These are phyloP conservation scores for Bettongia penicillata DNA, from an alignment of 2,113 vertebrate genomes.

Conservation along the genomic window DNA sequence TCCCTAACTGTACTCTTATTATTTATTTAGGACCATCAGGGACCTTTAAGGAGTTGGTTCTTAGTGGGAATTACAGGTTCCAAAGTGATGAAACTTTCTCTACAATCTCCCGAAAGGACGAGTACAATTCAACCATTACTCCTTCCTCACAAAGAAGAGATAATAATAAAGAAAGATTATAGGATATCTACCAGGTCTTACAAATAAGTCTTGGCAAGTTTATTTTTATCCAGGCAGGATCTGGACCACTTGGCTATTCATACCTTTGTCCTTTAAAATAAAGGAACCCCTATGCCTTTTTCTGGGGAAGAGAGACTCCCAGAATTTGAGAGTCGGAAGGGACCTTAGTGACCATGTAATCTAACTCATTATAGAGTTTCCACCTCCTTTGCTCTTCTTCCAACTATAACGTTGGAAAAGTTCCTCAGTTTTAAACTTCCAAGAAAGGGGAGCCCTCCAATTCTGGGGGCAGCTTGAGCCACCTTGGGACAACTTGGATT, in stretches of 20 bases:
- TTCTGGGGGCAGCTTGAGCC: neutral
- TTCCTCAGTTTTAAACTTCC: slow-evolving; percentile 2
- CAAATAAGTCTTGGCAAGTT: slow-evolving; percentile 29
- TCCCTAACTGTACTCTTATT: slow-evolving; percentile 65
- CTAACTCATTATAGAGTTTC: neutral
- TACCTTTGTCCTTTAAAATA: neutral
- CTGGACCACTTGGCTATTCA: neutral
- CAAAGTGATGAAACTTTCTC: slow-evolving; percentile 44
- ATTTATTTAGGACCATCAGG: slow-evolving; percentile 70
- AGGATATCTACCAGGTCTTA: slow-evolving; percentile 22
- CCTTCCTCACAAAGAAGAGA: slow-evolving; percentile 45
- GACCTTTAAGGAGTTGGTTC: slow-evolving; percentile 48
- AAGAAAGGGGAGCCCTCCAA: neutral
- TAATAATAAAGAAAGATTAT: slow-evolving; percentile 39
- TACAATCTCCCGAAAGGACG: slow-evolving; percentile 47
- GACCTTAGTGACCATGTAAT: neutral
- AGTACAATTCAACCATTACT: neutral
- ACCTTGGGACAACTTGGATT: neutral
- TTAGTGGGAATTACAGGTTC: slow-evolving; percentile 53
- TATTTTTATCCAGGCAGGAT: neutral
- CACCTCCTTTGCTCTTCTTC: neutral
- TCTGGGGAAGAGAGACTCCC: slow-evolving; percentile 29
- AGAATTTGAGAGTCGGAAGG: neutral
- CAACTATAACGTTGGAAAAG: slow-evolving; percentile 33
- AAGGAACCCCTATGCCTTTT: slow-evolving; percentile 11